Base-by-base conservation (phyloP, 2,888 invertebrate species). In the Pandemis corylana region DNA sequence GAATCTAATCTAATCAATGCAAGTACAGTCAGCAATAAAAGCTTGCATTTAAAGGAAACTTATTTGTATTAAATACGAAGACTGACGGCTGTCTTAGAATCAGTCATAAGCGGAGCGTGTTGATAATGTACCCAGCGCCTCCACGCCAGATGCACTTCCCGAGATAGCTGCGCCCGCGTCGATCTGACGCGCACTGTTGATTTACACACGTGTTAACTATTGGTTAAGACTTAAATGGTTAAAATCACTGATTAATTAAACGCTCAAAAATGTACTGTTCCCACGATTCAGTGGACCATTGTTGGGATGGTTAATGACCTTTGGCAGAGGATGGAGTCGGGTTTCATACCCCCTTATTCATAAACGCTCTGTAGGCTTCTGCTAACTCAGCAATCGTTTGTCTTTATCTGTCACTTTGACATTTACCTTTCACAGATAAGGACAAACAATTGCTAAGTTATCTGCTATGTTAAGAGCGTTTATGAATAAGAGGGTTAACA, bases 191-290 rank as follows among this genome's bases (percentile, higher is more conserved):
- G 70, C 68, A 49, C 59, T 41, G 63, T 70, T 70, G 70, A 70
- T 59, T 73, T 63, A 70, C 74, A 70, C 70, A 69, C 65, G 69
- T 70, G 74, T 70, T 74, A 74, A 74, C 74, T 66, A 65, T 66
- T 74, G 61, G 68, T 59, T 59, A 68, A 66, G 65, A 66, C 64
- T 64, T 73, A 69, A 69, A 65, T 70, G 65, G 73, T 65, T 74
- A 74, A 75, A 69, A 70, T 70, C 74, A 66, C 66, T 75, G 74
- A 75, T 75, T 70, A 75, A 75, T 66, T 74, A 49, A 70, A 20
- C 46, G 15, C 15, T 46, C 56, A 73, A 68, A 68, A 74, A 41
- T 64, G 59, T 28, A 73, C 69, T 74, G 73, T 74, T 74, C 73
- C 65, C 65, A 74, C 65, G 59, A 28, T 20, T 59, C 65, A 42